Percentiles rank a stretch among this genome's conserved stretches.
These are phyloP conservation scores for Scleropages formosus DNA, from an alignment of 2,797 vertebrate species.

Conservation along the genomic window DNA sequence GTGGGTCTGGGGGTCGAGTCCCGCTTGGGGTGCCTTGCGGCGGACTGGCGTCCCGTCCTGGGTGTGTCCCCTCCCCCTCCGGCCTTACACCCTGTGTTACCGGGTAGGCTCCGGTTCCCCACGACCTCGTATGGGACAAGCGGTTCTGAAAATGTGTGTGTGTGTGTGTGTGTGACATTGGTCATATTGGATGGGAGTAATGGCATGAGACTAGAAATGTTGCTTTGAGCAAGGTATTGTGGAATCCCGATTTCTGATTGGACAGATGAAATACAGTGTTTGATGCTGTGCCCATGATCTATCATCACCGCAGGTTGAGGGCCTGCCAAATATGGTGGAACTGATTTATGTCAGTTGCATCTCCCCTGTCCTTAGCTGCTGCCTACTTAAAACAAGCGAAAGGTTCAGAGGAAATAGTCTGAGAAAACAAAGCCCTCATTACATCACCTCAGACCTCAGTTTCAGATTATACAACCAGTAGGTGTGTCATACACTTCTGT, in stretches of 20 bases:
- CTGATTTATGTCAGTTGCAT: constrained; percentile 36
- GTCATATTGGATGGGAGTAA: constrained; percentile 35
- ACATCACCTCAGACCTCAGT: neutral
- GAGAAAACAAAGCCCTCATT: neutral
- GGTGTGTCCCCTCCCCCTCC: too few species aligned
- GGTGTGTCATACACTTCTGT: neutral
- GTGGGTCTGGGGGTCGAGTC: too few species aligned
- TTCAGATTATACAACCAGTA: neutral
- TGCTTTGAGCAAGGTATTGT: constrained; percentile 34
- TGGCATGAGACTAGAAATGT: constrained; percentile 38
- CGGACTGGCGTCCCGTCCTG: too few species aligned
- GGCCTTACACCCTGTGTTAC: too few species aligned
- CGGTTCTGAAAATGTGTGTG: too few species aligned
- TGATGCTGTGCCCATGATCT: constrained; percentile 27
- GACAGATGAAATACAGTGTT: constrained; percentile 40
- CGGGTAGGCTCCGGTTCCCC: too few species aligned
- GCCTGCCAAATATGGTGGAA: constrained; percentile 36
- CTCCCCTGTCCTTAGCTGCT: constrained; percentile 5
- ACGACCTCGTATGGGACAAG: too few species aligned
- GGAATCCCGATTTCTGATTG: constrained; percentile 36
- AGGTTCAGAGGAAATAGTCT: neutral
- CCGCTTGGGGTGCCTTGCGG: too few species aligned
- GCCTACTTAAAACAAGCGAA: neutral
- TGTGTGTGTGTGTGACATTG: too few species aligned
- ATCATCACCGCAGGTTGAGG: constrained; percentile 33